These are phyloP conservation scores for Mythimna impura DNA, from an alignment of 2,888 invertebrate species.

Conservation along the genomic window DNA sequence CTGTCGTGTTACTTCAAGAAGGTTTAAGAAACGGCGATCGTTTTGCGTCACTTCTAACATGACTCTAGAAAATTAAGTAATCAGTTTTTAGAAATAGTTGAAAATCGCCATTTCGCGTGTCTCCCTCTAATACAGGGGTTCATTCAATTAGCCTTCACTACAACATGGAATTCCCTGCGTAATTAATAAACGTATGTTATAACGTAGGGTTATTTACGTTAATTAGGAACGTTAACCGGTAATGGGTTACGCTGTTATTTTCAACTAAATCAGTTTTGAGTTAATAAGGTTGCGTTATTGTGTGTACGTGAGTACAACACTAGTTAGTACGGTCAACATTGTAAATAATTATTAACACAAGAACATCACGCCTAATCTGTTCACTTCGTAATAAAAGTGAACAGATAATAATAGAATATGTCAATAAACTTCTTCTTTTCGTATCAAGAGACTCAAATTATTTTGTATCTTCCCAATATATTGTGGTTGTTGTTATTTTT, in stretches of 20 bases:
- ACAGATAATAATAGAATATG: background rate
- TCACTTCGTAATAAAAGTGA: background rate
- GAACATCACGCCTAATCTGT: background rate
- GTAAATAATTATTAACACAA: background rate
- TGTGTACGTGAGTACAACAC: slow-evolving; percentile 28
- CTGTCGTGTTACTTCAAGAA: background rate
- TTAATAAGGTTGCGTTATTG: slow-evolving; percentile 25
- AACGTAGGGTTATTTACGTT: slow-evolving; percentile 46
- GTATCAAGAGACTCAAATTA: too few relatives aligned
- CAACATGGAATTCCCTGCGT: slow-evolving; percentile 50
- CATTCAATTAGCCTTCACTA: slow-evolving; percentile 64
- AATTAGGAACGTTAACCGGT: slow-evolving; percentile 51
- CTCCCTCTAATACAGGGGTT: slow-evolving; percentile 57
- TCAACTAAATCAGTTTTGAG: slow-evolving; percentile 49
- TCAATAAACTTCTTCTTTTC: background rate
- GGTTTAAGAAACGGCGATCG: slow-evolving; percentile 31
- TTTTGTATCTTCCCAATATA: too few relatives aligned
- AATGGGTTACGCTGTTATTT: slow-evolving; percentile 48
- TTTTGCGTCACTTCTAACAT: slow-evolving; percentile 44
- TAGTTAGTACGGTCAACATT: slow-evolving; percentile 1
- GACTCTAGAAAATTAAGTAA: slow-evolving; percentile 66
- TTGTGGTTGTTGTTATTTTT: too few relatives aligned
- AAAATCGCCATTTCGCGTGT: slow-evolving; percentile 79
- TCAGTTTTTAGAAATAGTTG: slow-evolving; percentile 67
- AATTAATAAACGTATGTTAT: slow-evolving; percentile 61